These are phyloP conservation scores for Calidris pugnax DNA, from an alignment of 2,113 vertebrate species.

Conservation along the genomic window DNA sequence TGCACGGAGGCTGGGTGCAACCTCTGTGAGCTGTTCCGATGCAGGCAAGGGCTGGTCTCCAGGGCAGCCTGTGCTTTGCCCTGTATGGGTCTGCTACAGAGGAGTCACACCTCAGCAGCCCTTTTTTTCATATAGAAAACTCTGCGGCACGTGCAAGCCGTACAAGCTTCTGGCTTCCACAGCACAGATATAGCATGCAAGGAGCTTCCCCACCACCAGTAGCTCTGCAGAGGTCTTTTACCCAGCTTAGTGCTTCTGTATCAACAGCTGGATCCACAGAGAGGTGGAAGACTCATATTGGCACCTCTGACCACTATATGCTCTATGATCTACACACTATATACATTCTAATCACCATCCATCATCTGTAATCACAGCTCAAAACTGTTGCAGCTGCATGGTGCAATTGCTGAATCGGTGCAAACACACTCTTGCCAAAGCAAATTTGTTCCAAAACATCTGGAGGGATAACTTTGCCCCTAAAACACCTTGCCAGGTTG, in stretches of 20 bases:
- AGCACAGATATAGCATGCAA: background rate
- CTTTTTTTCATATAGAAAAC: background rate
- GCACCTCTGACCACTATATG: background rate
- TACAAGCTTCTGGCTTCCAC: background rate
- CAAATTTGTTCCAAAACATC: background rate
- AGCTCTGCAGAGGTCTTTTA: background rate
- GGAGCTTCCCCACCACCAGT: background rate
- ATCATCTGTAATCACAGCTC: background rate
- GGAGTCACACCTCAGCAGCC: background rate
- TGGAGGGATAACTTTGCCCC: background rate
- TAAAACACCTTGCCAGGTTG: background rate
- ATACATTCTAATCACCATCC: background rate
- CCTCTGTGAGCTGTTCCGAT: rapidly evolving
- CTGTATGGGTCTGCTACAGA: rapidly evolving
- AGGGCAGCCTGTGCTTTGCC: background rate
- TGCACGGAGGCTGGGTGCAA: rapidly evolving
- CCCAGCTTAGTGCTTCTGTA: background rate
- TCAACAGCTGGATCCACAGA: background rate
- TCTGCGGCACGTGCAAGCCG: background rate
- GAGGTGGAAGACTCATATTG: rapidly evolving
- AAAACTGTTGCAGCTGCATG: background rate
- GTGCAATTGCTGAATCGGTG: background rate
- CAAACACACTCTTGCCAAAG: background rate
- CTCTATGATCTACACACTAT: too few relatives aligned
- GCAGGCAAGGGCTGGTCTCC: background rate